phyloP scores from a whole-genome alignment of 2,797 vertebrate genomes.

The Synaphobranchus kaupii region DNA sequence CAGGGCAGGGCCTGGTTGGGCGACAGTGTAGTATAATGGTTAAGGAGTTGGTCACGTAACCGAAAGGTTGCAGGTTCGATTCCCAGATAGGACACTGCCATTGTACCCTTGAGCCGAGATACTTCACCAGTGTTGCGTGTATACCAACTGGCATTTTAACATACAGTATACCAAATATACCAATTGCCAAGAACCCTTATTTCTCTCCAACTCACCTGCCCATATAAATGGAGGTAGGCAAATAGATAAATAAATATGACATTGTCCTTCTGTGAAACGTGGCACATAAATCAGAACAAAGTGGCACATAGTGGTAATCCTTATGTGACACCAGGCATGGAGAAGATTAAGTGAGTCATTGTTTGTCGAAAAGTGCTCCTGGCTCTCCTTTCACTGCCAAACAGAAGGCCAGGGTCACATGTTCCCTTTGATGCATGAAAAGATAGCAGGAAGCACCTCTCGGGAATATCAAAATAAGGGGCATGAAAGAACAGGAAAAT shows the following conservation, averaged over 20 bases:
- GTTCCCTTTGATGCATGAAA: not conserved
- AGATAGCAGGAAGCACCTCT: not conserved
- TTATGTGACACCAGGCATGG: not conserved
- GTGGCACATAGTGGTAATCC: not conserved
- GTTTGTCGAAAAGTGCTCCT: not conserved
- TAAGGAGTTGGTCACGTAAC: too few species aligned
- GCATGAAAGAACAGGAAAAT: conserved; percentile 35
- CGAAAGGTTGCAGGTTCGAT: too few species aligned
- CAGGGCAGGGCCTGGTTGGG: not conserved
- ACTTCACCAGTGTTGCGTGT: too few species aligned
- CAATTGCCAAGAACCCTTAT: not conserved
- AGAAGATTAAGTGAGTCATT: not conserved
- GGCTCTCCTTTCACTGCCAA: not conserved
- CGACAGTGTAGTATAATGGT: too few species aligned
- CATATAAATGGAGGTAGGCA: not conserved
- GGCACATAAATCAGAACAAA: not conserved
- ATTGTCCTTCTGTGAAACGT: not conserved
- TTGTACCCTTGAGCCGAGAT: too few species aligned
- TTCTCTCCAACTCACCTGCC: not conserved
- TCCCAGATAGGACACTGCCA: too few species aligned
- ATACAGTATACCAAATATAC: not conserved
- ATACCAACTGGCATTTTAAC: not conserved
- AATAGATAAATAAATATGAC: not conserved
- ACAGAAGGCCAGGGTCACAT: too few species aligned
- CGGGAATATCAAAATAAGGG: conserved; percentile 32